These are phyloP conservation scores for Galerucella nymphaeae DNA, from an alignment of 2,888 invertebrate genomes.

Conservation along the genomic window DNA sequence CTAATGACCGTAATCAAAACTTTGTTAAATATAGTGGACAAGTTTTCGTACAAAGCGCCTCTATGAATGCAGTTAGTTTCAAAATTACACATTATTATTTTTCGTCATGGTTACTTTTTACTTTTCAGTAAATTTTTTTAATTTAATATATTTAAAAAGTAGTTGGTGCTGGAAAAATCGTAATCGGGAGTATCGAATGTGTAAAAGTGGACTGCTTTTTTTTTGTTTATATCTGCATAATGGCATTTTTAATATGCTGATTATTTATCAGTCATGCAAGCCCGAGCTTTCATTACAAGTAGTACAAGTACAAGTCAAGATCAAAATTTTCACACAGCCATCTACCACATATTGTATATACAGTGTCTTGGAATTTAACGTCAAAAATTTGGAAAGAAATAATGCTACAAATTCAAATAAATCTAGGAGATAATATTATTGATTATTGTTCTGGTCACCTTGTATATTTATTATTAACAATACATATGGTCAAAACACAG, in stretches of 20 bases:
- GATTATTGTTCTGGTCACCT: too few species aligned
- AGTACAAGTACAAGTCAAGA: too few species aligned
- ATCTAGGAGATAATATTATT: too few species aligned
- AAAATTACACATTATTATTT: slow-evolving; percentile 20
- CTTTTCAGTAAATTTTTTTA: not conserved
- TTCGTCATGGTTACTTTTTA: slow-evolving; percentile 11
- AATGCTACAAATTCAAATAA: too few species aligned
- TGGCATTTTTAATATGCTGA: not conserved
- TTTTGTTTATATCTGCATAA: slow-evolving; percentile 14
- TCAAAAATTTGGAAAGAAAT: too few species aligned
- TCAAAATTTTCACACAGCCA: too few species aligned
- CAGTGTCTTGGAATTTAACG: too few species aligned
- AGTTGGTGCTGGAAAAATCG: not conserved
- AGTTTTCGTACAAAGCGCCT: slow-evolving; percentile 29
- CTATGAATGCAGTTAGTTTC: slow-evolving; percentile 20
- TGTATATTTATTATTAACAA: not conserved
- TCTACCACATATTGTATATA: too few species aligned
- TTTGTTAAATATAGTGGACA: slow-evolving; percentile 37
- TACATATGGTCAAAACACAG: not conserved
- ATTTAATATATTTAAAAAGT: not conserved
- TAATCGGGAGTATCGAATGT: not conserved
- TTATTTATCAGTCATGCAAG: too few species aligned
- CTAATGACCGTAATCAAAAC: slow-evolving; percentile 33
- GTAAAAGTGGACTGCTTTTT: not conserved
- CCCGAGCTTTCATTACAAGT: too few species aligned